Evolutionary conservation across 2,113 vertebrate species (phyloP).

Genomic region (Grammomys surdaster): DNA sequence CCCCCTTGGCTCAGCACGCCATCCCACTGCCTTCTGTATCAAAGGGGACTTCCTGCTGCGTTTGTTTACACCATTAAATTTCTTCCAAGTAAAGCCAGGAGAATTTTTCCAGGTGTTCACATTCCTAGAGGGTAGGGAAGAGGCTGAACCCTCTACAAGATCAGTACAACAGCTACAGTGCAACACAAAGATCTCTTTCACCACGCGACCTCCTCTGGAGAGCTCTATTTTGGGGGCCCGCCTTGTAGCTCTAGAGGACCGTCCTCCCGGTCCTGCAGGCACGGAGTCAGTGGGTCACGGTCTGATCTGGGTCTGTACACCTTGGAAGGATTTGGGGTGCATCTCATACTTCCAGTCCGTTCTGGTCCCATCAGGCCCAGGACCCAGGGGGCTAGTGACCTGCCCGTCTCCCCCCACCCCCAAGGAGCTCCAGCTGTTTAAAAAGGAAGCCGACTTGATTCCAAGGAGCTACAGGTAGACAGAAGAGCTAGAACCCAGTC

Average conservation of each 20-base stretch:
- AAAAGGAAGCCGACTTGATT: background rate
- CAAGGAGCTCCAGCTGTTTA: background rate
- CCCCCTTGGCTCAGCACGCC: background rate
- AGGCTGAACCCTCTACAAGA: background rate
- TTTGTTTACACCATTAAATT: constrained; percentile 79
- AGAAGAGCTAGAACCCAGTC: background rate
- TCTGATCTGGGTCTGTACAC: background rate
- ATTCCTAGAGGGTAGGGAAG: constrained; percentile 67
- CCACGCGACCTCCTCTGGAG: background rate
- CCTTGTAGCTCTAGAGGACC: background rate
- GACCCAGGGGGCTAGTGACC: background rate
- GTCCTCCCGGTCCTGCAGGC: background rate
- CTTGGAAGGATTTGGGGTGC: too few relatives aligned
- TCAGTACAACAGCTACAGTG: constrained; percentile 42
- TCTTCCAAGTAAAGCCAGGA: constrained; percentile 73
- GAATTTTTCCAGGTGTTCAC: constrained; percentile 81
- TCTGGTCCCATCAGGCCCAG: background rate
- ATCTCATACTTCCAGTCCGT: background rate
- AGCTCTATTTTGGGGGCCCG: background rate
- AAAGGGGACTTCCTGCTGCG: constrained; percentile 75
- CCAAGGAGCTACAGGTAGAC: constrained; percentile 33
- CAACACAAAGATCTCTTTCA: constrained; percentile 60
- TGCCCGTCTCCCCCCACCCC: background rate
- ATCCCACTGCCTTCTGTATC: constrained; percentile 55
- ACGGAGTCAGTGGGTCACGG: background rate